Conservation (phyloP, 2,888 invertebrate genomes). For the Dolomedes plantarius region DNA sequence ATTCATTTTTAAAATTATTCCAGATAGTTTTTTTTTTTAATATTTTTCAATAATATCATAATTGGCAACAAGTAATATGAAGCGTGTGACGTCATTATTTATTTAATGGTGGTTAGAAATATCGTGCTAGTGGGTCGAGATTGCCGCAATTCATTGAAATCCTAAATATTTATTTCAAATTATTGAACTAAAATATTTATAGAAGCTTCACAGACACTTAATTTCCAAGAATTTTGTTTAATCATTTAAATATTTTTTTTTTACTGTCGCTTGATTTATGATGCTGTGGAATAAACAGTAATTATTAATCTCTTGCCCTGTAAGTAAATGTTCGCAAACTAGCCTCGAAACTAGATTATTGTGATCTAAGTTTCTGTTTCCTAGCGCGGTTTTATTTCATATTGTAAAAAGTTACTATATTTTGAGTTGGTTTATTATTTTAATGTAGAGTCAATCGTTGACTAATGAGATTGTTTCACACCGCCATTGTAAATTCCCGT, state of each 20-base stretch:
- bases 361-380: slow-evolving; percentile 31
- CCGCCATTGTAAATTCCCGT: neutral
- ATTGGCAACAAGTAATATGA: slow-evolving; percentile 35
- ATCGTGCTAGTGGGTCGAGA: slow-evolving; percentile 60
- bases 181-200: neutral
- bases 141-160: slow-evolving; percentile 47
- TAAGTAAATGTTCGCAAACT: slow-evolving; percentile 57
- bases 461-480: neutral
- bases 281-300: neutral
- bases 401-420: neutral
- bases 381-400: neutral
- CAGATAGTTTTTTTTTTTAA: no score
- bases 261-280: neutral
- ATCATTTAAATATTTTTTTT: neutral
- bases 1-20: no score
- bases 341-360: slow-evolving; percentile 69
- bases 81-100: slow-evolving; percentile 40
- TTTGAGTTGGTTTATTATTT: no score
- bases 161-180: neutral
- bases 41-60: neutral
- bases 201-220: neutral
- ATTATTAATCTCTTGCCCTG: slow-evolving; percentile 52
- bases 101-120: slow-evolving; percentile 53
- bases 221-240: neutral
- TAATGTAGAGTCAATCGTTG: no score